Evolutionary conservation across 1,140 invertebrate species (phyloP), one percentile per base, ranked within the genome.

Genomic region (Lethocerus indicus): DNA sequence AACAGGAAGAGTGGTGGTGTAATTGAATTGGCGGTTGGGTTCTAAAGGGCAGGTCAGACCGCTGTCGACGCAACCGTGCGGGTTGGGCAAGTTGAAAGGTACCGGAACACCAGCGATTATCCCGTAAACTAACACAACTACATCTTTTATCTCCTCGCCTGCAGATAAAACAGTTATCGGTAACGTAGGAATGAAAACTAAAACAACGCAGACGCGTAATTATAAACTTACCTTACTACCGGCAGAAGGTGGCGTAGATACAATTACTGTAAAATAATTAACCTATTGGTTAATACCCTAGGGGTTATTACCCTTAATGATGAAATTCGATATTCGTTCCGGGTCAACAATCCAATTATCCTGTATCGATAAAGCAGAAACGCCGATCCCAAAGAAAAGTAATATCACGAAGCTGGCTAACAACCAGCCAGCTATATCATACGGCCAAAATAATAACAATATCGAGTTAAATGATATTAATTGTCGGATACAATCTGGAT

Each of bases 41-140:
- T 1, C 37, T 14, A 51, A 6, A 37, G 49, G 49, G 27, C 49
- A 51, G 2, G 13, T 25, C 12, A 51, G 41, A 7, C 49, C 49
- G 46, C 49, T 51, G 13, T 51, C 24, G 1, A 1, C 27, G 28
- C 49, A 51, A 3, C 49, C 42, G 26, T 51, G 18, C 12, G 42
- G 42, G 36, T 51, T 51, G 7, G 42, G 42, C 1, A 46, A n/a
- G 12, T 9, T 36, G 27, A 51, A 51, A 6, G 49, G 49, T 7
- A 51, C 39, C 2, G 49, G 41, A 3, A 46, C 32, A 21, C 25
- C 39, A 14, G 21, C 49, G 20, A 51, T 45, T 5, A 39, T 37
- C 21, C 49, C 49, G 36, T 51, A 27, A 25, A 51, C 49, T n/a
- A 20, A 18, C 6, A 36, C 43, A 2, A 2, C 27, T 5, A 51